Evolutionary conservation across 30 jellyfish, hydroid and myxozoan genomes (phyloP).

Genomic region (Sanderia malayensis): DNA sequence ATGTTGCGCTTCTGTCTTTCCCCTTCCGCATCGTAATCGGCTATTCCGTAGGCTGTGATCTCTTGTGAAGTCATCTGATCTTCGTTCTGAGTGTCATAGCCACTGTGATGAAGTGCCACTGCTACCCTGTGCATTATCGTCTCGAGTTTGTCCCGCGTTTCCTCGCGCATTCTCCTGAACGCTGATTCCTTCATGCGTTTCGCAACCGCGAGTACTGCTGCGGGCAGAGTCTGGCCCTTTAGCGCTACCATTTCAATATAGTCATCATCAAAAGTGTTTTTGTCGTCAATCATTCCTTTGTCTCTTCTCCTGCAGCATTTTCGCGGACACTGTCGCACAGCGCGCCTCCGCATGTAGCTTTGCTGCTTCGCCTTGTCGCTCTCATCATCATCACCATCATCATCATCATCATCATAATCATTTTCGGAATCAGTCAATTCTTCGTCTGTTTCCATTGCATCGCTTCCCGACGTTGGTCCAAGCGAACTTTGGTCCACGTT

Average conservation of each 20-base stretch:
- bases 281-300: neutral
- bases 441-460: no score
- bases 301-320: constrained; percentile 4
- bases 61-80: constrained; percentile 24
- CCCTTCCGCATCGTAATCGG: constrained; percentile 50
- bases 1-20: constrained; percentile 58
- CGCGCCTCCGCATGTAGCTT: neutral
- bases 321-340: constrained; percentile 8
- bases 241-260: no score
- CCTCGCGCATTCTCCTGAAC: constrained; percentile 24
- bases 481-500: no score
- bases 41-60: constrained; percentile 17
- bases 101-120: constrained; percentile 51
- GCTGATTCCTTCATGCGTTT: constrained; percentile 58
- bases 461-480: no score
- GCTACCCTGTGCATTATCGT: constrained; percentile 47
- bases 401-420: no score
- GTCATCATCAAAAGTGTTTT: neutral
- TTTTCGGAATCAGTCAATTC: no score
- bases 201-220: constrained; percentile 60
- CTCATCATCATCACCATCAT: neutral
- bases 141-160: constrained; percentile 53
- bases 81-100: constrained; percentile 15
- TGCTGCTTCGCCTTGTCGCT: no score
- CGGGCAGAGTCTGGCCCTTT: constrained; percentile 29